Conservation (phyloP, 2,113 vertebrate species). For the Myrmophylax atrothorax region DNA sequence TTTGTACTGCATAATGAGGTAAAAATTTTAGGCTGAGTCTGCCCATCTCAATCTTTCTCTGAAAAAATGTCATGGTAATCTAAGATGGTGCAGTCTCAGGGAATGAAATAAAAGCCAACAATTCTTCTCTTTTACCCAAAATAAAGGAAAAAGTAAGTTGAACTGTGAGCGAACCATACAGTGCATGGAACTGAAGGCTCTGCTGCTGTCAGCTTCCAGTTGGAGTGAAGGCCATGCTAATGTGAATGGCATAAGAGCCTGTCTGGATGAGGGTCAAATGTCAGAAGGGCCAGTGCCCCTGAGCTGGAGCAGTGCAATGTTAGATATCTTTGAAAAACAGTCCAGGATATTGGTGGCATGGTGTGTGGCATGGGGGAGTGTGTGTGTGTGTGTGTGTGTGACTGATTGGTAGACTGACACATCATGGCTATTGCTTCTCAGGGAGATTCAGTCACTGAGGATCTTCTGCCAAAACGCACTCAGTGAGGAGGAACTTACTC, state of each 20-base stretch:
- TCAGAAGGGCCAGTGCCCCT: fast-evolving
- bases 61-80: background rate
- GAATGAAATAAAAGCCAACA: background rate
- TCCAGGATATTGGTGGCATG: fast-evolving
- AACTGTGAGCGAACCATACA: fast-evolving
- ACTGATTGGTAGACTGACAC: background rate
- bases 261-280: background rate
- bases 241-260: background rate
- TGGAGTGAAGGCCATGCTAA: background rate
- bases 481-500: background rate
- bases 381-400: background rate
- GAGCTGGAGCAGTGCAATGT: background rate
- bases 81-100: background rate
- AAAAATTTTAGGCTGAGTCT: background rate
- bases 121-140: background rate
- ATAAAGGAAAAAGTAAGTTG: background rate
- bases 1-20: background rate
- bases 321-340: background rate
- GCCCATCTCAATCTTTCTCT: background rate
- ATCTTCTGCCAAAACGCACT: background rate
- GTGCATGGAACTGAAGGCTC: background rate
- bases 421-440: background rate
- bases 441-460: background rate
- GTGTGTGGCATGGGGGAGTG: background rate
- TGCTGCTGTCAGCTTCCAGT: background rate